Conservation (phyloP, 2,113 vertebrate species). For the Rhabdornis inornatus region DNA sequence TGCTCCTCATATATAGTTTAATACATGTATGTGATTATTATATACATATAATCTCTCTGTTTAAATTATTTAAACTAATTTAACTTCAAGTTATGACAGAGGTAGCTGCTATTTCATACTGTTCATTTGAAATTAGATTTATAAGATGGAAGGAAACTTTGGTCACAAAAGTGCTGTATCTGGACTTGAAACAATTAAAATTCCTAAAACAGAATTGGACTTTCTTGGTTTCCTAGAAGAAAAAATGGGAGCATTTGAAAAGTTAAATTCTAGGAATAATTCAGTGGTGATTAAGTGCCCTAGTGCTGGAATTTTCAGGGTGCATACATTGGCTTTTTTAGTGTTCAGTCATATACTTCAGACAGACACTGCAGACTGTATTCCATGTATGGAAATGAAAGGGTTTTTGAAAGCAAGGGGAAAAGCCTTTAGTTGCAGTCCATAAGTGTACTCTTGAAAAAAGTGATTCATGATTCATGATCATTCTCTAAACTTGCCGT, state of each 20-base stretch:
- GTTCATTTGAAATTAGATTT: neutral
- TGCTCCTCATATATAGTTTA: neutral
- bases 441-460: neutral
- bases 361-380: neutral
- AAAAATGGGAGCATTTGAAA: neutral
- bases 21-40: neutral
- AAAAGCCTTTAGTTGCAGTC: neutral
- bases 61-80: neutral
- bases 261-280: neutral
- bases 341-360: neutral
- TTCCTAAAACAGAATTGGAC: neutral
- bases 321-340: neutral
- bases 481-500: neutral
- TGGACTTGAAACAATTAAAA: neutral
- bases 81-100: neutral
- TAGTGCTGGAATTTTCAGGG: neutral
- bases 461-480: neutral
- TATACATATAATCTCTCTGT: neutral
- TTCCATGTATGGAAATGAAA: neutral
- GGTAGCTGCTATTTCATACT: neutral
- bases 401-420: neutral
- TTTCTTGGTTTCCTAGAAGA: neutral
- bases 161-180: neutral
- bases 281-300: neutral
- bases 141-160: neutral